A percentile compares a stretch with the other conserved stretches of the same genome.
phyloP scores from a whole-genome alignment of 2,797 vertebrate genomes.

The Microcaecilia unicolor region DNA sequence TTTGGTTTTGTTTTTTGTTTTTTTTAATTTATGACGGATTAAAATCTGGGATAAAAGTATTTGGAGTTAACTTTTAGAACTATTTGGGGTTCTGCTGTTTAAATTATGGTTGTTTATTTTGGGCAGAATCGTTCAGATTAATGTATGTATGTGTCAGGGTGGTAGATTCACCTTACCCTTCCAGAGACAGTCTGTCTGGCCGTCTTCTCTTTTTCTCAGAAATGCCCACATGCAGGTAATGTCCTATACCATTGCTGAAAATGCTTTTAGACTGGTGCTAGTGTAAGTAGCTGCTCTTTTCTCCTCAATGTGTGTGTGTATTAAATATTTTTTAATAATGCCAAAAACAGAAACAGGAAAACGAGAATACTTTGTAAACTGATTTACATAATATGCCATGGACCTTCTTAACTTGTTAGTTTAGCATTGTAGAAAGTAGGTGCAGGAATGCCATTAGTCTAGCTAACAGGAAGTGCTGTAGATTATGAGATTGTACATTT shows the following conservation, averaged over 20 bases:
- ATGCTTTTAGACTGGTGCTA: constrained; percentile 63
- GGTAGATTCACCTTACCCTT: constrained; percentile 31
- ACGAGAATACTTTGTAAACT: constrained; percentile 60
- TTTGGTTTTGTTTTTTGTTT: too few species aligned
- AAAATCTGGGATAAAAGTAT: constrained; percentile 38
- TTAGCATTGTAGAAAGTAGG: constrained; percentile 51
- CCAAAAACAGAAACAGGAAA: constrained; percentile 43
- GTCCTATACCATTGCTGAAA: constrained; percentile 58
- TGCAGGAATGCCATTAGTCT: constrained; percentile 50
- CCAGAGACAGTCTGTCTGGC: constrained; percentile 35
- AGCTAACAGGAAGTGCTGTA: constrained; percentile 50
- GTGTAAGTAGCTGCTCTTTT: constrained; percentile 57
- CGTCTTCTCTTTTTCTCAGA: constrained; percentile 27
- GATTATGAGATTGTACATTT: constrained; percentile 66
- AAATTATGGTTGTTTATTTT: too few species aligned
- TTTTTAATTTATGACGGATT: constrained; percentile 50
- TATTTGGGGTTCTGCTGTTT: too few species aligned
- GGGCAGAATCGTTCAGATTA: too few species aligned
- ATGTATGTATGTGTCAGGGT: too few species aligned
- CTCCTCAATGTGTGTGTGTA: constrained; percentile 62
- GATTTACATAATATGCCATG: constrained; percentile 41
- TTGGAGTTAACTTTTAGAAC: constrained; percentile 26
- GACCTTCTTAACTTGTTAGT: constrained; percentile 52
- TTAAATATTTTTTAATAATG: constrained; percentile 45
- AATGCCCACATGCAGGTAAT: constrained; percentile 52